Conservation (phyloP, 2,888 invertebrate genomes). For the Drosophila kanekoi region DNA sequence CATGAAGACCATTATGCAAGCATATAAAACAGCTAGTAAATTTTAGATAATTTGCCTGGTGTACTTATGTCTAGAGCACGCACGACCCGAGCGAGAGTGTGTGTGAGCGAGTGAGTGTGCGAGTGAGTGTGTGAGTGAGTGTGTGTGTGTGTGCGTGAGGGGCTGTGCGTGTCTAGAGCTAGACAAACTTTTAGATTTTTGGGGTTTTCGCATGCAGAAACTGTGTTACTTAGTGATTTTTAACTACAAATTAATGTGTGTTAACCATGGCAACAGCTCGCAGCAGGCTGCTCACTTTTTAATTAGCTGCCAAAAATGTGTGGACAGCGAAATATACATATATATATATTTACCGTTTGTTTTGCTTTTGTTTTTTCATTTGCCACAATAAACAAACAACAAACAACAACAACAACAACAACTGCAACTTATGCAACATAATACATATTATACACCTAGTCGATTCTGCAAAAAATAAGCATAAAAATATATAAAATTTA, state of each 20-base stretch:
- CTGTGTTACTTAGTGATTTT: constrained; percentile 61
- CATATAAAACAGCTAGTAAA: constrained; percentile 66
- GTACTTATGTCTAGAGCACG: constrained; percentile 75
- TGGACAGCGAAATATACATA: constrained; percentile 1
- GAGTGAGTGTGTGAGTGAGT: constrained; percentile 1
- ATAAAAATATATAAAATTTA: constrained; percentile 1
- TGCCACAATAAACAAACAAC: constrained; percentile 12
- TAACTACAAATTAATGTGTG: constrained; percentile 28
- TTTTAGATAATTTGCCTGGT: constrained; percentile 80
- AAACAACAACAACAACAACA: neutral
- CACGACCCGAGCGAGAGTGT: constrained; percentile 21
- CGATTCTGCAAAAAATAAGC: constrained; percentile 16
- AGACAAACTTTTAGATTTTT: constrained; percentile 49
- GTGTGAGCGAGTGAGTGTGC: constrained; percentile 14
- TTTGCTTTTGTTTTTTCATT: neutral
- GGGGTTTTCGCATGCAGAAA: constrained; percentile 30
- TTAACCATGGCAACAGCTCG: constrained; percentile 39
- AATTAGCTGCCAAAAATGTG: constrained; percentile 32
- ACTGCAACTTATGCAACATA: constrained; percentile 12
- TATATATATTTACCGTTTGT: neutral
- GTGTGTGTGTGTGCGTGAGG: constrained; percentile 7
- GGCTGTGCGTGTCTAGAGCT: constrained; percentile 32
- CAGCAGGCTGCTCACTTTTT: constrained; percentile 33
- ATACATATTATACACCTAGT: constrained; percentile 36
- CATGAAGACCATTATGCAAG: constrained; percentile 57